phyloP scores from a whole-genome alignment of 2,797 vertebrate genomes.

The Pachyuromys duprasi region DNA sequence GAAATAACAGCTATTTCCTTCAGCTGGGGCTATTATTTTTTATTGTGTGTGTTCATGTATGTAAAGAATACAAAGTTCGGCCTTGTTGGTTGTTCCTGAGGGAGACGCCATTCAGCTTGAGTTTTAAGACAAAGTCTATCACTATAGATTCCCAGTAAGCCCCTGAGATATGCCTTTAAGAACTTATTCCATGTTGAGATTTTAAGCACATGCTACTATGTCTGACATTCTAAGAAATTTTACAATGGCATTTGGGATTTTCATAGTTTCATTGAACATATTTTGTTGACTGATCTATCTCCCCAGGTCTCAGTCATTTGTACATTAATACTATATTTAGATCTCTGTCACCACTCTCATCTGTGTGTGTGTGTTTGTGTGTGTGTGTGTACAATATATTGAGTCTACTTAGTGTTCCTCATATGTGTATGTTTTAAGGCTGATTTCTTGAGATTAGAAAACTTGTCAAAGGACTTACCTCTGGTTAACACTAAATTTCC shows the following conservation, averaged over 20 bases:
- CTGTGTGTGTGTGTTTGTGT: background rate
- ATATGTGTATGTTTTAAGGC: background rate
- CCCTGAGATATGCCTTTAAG: too few relatives aligned
- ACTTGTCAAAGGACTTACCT: background rate
- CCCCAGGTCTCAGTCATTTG: too few relatives aligned
- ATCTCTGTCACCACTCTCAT: background rate
- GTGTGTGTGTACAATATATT: background rate
- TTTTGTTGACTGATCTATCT: background rate
- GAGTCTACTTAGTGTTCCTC: background rate
- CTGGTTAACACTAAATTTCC: background rate
- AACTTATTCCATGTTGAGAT: background rate
- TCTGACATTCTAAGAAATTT: background rate
- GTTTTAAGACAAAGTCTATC: background rate
- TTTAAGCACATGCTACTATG: background rate
- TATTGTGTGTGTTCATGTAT: background rate
- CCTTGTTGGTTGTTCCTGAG: background rate
- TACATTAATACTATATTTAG: background rate
- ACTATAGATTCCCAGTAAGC: background rate
- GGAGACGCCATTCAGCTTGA: background rate
- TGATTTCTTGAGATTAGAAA: background rate
- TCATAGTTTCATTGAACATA: background rate
- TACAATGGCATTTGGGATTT: background rate
- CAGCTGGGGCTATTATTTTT: background rate
- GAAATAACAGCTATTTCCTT: background rate
- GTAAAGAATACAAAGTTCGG: background rate